Conservation (phyloP, 2,113 vertebrate species). For the Gasterosteus aculeatus region DNA sequence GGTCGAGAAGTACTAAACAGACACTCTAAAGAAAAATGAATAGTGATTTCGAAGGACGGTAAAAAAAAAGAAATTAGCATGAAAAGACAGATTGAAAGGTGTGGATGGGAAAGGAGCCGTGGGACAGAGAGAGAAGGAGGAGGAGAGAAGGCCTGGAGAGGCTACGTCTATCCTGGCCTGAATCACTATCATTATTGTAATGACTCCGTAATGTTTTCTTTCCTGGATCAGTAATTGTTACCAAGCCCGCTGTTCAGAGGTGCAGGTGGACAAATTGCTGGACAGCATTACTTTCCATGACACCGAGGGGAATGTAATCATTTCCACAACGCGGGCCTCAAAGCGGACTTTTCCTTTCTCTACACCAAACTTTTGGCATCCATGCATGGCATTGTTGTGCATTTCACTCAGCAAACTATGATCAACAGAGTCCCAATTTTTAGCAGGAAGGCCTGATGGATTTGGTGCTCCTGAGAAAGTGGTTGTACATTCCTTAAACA, state of each 20-base stretch:
- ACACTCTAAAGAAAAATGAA: slow-evolving; percentile 12
- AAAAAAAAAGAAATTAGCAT: not conserved
- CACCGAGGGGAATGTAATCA: slow-evolving; percentile 55
- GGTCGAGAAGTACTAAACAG: slow-evolving; percentile 8
- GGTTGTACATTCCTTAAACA: not conserved
- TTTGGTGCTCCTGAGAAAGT: not conserved
- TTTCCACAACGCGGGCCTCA: slow-evolving; percentile 42
- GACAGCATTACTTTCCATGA: slow-evolving; percentile 68
- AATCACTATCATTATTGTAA: slow-evolving; percentile 84
- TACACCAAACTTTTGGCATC: not conserved
- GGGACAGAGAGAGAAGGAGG: slow-evolving; percentile 23
- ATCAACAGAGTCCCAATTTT: not conserved
- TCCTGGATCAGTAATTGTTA: slow-evolving; percentile 81
- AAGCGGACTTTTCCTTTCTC: slow-evolving; percentile 20
- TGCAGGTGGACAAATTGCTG: slow-evolving; percentile 79
- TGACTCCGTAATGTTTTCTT: slow-evolving; percentile 82
- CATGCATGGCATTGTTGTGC: not conserved
- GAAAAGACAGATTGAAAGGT: slow-evolving; percentile 24
- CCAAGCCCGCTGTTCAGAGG: slow-evolving; percentile 74
- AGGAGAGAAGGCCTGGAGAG: slow-evolving; percentile 59
- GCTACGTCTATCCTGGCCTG: slow-evolving; percentile 64
- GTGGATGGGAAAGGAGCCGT: slow-evolving; percentile 14
- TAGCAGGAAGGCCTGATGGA: not conserved
- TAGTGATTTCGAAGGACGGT: slow-evolving; percentile 7
- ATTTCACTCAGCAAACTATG: not conserved